Evolutionary conservation across 2,797 vertebrate species (phyloP).

Genomic region (Cuniculus paca): DNA sequence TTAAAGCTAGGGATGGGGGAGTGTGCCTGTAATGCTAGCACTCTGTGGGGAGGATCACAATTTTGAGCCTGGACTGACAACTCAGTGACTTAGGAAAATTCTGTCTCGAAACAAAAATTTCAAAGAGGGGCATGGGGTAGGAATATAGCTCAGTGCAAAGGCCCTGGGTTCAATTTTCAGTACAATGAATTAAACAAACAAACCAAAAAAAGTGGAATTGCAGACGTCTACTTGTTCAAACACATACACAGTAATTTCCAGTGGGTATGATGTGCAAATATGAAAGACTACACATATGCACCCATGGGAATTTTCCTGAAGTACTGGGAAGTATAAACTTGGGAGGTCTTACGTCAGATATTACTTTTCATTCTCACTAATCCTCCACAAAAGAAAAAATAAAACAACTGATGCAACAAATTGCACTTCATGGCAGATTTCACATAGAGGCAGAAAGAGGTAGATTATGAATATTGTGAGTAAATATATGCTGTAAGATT

Average conservation of each 20-base stretch:
- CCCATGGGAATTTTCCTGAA: neutral
- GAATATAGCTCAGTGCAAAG: neutral
- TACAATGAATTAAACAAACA: neutral
- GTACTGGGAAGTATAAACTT: conserved; percentile 1
- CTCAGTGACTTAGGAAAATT: neutral
- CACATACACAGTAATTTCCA: conserved; percentile 8
- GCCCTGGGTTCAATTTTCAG: neutral
- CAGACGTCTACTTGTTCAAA: conserved; percentile 23
- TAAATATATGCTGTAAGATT: conserved; percentile 13
- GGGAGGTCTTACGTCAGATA: conserved; percentile 38
- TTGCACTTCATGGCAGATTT: conserved; percentile 18
- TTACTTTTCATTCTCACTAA: conserved; percentile 9
- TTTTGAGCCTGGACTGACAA: neutral
- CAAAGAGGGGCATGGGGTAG: neutral
- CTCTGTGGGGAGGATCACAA: neutral
- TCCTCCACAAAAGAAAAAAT: neutral
- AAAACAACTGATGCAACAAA: neutral
- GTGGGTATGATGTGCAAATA: neutral
- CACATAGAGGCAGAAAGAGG: neutral
- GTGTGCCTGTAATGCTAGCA: neutral
- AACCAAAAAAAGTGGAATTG: neutral
- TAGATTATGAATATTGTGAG: neutral
- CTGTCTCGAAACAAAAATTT: neutral
- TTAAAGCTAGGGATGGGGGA: neutral
- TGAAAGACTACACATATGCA: neutral